Evolutionary conservation across 35 echinoderm and acorn worm genomes (phyloP).

Genomic region (Holothuria glaberrima): DNA sequence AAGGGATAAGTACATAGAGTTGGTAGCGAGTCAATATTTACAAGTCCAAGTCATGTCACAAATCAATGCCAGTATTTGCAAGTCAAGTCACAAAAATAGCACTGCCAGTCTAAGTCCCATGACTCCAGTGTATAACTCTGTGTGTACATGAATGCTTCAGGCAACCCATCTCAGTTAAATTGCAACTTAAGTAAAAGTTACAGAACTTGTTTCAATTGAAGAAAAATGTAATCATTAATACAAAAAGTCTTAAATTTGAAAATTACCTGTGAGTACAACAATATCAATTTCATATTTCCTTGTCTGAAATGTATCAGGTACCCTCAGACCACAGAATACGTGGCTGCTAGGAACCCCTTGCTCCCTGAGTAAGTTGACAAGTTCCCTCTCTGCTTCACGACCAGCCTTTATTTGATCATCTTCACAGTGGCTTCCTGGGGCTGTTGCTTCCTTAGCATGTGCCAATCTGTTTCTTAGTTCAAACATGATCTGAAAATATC

Average conservation of each 20-base stretch:
- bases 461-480: conserved; percentile 75
- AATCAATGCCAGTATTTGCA: no score
- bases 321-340: conserved; percentile 80
- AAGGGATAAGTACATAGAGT: no score
- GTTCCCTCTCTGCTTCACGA: conserved; percentile 75
- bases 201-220: no score
- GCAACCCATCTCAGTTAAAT: no score
- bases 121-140: no score
- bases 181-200: no score
- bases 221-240: neutral
- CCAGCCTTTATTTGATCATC: conserved; percentile 79
- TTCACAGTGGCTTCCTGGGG: conserved; percentile 68
- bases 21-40: no score
- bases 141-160: no score
- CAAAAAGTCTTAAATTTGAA: neutral
- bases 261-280: conserved; percentile 84
- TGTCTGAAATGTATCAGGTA: conserved; percentile 91
- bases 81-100: no score
- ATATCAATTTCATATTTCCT: conserved; percentile 92
- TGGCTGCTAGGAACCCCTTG: conserved; percentile 63
- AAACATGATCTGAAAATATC: conserved; percentile 63
- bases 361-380: conserved; percentile 60
- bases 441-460: conserved; percentile 81
- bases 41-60: no score
- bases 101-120: no score